These are phyloP conservation scores for Archilochus colubris DNA, from an alignment of 2,113 vertebrate genomes.

Conservation along the genomic window DNA sequence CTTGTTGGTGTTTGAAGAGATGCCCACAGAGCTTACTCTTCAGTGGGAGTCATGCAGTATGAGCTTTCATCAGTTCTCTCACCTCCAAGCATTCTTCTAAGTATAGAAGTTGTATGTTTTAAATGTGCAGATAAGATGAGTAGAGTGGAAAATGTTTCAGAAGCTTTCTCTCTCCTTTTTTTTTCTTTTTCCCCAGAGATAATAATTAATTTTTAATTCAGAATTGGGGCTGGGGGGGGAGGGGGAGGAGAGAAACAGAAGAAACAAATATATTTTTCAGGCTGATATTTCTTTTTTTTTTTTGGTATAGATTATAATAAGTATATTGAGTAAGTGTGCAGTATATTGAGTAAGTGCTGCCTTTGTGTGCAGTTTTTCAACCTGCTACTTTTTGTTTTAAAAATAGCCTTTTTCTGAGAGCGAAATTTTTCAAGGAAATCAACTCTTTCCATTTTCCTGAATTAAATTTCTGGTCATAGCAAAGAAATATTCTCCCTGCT, in stretches of 20 bases:
- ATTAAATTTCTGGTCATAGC: not conserved
- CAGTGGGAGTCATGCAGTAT: not conserved
- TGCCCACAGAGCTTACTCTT: not conserved
- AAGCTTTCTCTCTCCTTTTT: not conserved
- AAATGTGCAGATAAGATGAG: not conserved
- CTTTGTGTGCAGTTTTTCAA: not conserved
- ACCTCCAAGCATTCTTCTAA: not conserved
- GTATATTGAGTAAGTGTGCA: not conserved
- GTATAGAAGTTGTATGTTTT: not conserved
- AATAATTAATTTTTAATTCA: not conserved
- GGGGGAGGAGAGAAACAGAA: fast-evolving
- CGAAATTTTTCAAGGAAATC: not conserved
- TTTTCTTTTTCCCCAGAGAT: not conserved
- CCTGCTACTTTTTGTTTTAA: not conserved
- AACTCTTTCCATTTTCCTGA: not conserved
- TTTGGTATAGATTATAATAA: not conserved
- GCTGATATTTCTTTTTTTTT: not conserved
- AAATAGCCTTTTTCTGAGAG: not conserved
- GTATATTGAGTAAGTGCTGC: not conserved
- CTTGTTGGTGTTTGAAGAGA: not conserved
- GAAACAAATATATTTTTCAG: not conserved
- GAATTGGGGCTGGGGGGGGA: not conserved
- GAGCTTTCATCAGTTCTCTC: not conserved
- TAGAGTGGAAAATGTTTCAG: not conserved
- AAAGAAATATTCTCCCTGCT: not conserved